phyloP scores from a whole-genome alignment of 1,140 invertebrate genomes.

The Teleopsis dalmanni region DNA sequence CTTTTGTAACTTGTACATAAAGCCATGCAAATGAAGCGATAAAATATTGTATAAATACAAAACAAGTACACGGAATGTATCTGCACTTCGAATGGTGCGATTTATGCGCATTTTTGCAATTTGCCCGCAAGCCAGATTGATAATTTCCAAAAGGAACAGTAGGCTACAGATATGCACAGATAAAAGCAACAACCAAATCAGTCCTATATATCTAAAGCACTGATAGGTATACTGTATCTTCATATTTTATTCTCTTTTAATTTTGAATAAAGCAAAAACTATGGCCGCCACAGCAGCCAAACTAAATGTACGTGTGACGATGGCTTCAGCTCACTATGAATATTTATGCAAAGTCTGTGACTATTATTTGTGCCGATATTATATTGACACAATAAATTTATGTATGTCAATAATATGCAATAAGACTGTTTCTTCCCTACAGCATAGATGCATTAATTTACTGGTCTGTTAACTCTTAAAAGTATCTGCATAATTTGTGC shows the following conservation, averaged over 20 bases:
- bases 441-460: no score
- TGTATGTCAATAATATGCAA: slow-evolving; percentile 8
- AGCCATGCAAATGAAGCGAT: slow-evolving; percentile 18
- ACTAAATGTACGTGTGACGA: neutral
- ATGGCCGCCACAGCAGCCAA: slow-evolving; percentile 2
- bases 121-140: neutral
- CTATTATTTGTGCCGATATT: slow-evolving; percentile 25
- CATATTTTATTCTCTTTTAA: no score
- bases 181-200: no score
- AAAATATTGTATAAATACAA: slow-evolving; percentile 6
- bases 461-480: no score
- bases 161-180: no score
- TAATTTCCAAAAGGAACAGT: neutral
- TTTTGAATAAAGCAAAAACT: neutral
- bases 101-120: slow-evolving; percentile 9
- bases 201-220: no score
- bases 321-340: neutral
- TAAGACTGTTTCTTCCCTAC: no score
- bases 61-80: neutral
- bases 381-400: slow-evolving; percentile 21
- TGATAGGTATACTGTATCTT: no score
- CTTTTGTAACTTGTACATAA: neutral
- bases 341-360: slow-evolving; percentile 2
- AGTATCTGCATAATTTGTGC: no score
- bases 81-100: slow-evolving; percentile 9